Evolutionary conservation across 2,888 invertebrate genomes (phyloP).

Genomic region (Drosophila borborema): DNA sequence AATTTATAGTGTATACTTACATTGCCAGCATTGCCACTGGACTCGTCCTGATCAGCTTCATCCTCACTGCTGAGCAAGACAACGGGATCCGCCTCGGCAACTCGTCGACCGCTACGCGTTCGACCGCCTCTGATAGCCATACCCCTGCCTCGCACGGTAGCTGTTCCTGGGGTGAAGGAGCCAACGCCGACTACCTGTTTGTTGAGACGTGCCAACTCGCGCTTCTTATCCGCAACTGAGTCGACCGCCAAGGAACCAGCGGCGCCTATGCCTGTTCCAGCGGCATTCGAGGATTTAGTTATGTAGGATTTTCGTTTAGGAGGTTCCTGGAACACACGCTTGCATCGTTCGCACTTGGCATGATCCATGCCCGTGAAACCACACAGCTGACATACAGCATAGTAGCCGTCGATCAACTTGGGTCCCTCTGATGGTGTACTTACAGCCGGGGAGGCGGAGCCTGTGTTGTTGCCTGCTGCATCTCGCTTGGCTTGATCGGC

Average conservation of each 20-base stretch:
- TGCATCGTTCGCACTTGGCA: slow-evolving; percentile 91
- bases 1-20: slow-evolving; percentile 51
- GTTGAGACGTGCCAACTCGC: slow-evolving; percentile 49
- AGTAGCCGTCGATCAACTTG: slow-evolving; percentile 89
- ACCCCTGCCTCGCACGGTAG: slow-evolving; percentile 69
- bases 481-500: slow-evolving; percentile 52
- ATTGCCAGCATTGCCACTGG: slow-evolving; percentile 67
- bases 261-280: slow-evolving; percentile 34
- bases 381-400: slow-evolving; percentile 92
- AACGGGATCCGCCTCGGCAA: slow-evolving; percentile 89
- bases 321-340: slow-evolving; percentile 89
- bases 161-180: slow-evolving; percentile 34
- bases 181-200: slow-evolving; percentile 54
- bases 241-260: slow-evolving; percentile 32
- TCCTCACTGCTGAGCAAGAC: slow-evolving; percentile 90
- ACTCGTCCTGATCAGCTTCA: slow-evolving; percentile 87
- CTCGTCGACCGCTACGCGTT: slow-evolving; percentile 84
- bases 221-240: slow-evolving; percentile 73
- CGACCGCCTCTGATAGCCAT: slow-evolving; percentile 83
- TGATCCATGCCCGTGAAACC: slow-evolving; percentile 93
- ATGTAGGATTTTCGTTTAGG: slow-evolving; percentile 86
- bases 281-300: slow-evolving; percentile 63
- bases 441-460: slow-evolving; percentile 70
- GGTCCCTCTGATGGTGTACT: slow-evolving; percentile 86
- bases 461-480: slow-evolving; percentile 11